Evolutionary conservation across 2,113 vertebrate genomes (phyloP).

Genomic region (Eretmochelys imbricata): DNA sequence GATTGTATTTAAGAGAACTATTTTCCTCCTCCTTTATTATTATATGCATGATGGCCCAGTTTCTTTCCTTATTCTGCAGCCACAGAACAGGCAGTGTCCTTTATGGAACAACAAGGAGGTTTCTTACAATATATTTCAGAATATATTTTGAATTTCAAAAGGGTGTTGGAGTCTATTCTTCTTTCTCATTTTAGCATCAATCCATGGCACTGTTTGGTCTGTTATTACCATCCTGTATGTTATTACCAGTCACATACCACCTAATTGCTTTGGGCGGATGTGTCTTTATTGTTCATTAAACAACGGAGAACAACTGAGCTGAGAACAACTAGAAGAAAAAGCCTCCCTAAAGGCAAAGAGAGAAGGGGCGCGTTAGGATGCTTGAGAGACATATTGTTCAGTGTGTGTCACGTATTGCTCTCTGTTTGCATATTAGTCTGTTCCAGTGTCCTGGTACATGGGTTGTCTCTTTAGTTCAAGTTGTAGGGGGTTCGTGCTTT

Average conservation of each 20-base stretch:
- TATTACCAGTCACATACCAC: neutral
- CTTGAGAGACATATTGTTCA: neutral
- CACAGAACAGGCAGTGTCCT: neutral
- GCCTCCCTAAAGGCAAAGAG: neutral
- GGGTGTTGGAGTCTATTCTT: neutral
- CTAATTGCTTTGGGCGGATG: neutral
- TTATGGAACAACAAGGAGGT: neutral
- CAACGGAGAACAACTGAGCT: neutral
- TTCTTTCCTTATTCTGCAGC: slow-evolving; percentile 13
- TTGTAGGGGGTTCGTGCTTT: neutral
- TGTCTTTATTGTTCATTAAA: slow-evolving; percentile 14
- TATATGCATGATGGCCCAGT: neutral
- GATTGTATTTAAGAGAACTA: neutral
- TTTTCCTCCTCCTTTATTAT: neutral
- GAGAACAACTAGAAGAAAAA: neutral
- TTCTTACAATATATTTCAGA: neutral
- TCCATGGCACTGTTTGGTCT: neutral
- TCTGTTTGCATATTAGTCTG: neutral
- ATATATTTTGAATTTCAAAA: neutral
- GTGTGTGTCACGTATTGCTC: neutral
- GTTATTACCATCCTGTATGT: neutral
- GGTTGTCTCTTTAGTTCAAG: neutral
- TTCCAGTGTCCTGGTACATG: neutral
- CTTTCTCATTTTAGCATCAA: slow-evolving; percentile 21
- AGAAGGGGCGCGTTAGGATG: neutral